Percentiles rank a stretch among this genome's conserved stretches.
These are phyloP conservation scores for Chorisops tibialis DNA, from an alignment of 2,888 invertebrate genomes.

Conservation along the genomic window DNA sequence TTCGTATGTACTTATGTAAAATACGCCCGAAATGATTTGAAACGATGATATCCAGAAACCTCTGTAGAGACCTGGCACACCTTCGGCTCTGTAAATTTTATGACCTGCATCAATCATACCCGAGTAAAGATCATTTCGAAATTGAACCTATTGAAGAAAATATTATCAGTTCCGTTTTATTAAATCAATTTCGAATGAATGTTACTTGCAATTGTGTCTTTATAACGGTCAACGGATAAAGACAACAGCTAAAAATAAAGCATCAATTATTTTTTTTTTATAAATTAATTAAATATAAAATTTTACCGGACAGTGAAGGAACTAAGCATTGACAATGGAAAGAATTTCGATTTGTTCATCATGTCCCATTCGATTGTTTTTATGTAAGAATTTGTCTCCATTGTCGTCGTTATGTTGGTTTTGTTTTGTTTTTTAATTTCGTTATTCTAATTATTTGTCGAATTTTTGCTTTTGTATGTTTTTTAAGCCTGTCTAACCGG, in stretches of 20 bases:
- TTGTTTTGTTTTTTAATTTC: too few species aligned
- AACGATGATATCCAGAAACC: conserved; percentile 95
- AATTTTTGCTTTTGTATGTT: background rate
- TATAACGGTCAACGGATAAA: conserved; percentile 90
- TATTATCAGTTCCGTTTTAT: background rate
- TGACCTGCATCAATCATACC: conserved; percentile 85
- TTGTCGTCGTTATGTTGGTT: conserved; percentile 2
- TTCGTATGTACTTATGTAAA: conserved; percentile 93
- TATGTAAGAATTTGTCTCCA: conserved; percentile 55
- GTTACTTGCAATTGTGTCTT: conserved; percentile 86
- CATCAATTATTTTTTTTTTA: too few species aligned
- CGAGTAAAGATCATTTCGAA: conserved; percentile 75
- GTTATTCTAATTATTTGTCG: background rate
- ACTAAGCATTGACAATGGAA: conserved; percentile 86
- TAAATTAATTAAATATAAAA: too few species aligned
- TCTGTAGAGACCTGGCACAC: conserved; percentile 80
- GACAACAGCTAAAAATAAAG: too few species aligned
- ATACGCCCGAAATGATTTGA: conserved; percentile 80
- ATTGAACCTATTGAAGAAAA: conserved; percentile 54
- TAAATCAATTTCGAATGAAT: background rate
- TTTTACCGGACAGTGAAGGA: conserved; percentile 55
- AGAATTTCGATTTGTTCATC: conserved; percentile 95
- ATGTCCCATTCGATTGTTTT: conserved; percentile 95
- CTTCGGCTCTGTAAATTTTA: conserved; percentile 83
- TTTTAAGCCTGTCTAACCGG: background rate